Percentiles rank a stretch among this genome's conserved stretches.
These are phyloP conservation scores for Chrysaora quinquecirrha DNA, from an alignment of 30 jellyfish, hydroid and myxozoan genomes.

Conservation along the genomic window DNA sequence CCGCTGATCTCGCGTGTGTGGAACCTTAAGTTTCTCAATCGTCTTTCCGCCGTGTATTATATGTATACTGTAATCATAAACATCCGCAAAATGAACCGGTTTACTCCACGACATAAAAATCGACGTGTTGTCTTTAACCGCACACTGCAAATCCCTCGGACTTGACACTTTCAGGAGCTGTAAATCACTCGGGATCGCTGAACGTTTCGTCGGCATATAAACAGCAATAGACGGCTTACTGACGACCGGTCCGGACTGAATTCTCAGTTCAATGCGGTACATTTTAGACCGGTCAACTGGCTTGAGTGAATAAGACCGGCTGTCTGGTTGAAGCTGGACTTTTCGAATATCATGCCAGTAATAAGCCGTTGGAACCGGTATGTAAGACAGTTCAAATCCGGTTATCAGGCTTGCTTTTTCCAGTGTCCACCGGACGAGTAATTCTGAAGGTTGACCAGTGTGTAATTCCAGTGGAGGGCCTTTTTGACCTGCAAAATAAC, in stretches of 20 bases:
- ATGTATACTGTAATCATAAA: conserved; percentile 46
- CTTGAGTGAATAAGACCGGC: conserved; percentile 11
- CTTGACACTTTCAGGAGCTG: conserved; percentile 34
- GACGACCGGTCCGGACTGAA: conserved; percentile 45
- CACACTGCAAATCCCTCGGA: conserved; percentile 60
- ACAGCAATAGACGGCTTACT: conserved; percentile 49
- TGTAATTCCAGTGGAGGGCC: conserved; percentile 44
- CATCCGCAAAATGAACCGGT: conserved; percentile 35
- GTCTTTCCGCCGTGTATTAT: conserved; percentile 33
- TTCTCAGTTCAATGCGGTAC: conserved; percentile 65
- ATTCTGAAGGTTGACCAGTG: conserved; percentile 33
- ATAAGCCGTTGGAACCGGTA: conserved; percentile 37
- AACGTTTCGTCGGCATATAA: neutral
- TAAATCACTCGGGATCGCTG: conserved; percentile 33
- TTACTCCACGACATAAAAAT: conserved; percentile 54
- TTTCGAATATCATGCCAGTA: conserved; percentile 62
- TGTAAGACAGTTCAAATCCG: conserved; percentile 50
- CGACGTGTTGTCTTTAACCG: conserved; percentile 55
- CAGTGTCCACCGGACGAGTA: conserved; percentile 21
- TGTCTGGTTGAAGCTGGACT: conserved; percentile 14
- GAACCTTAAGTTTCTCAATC: conserved; percentile 11
- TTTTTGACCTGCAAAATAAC: conserved; percentile 15
- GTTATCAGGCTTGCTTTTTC: conserved; percentile 22
- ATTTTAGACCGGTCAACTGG: conserved; percentile 32
- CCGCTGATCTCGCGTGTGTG: conserved; percentile 26